Evolutionary conservation across 2,888 invertebrate genomes (phyloP), one percentile per base, ranked within the genome.

Genomic region (Gnatocerus cornutus): DNA sequence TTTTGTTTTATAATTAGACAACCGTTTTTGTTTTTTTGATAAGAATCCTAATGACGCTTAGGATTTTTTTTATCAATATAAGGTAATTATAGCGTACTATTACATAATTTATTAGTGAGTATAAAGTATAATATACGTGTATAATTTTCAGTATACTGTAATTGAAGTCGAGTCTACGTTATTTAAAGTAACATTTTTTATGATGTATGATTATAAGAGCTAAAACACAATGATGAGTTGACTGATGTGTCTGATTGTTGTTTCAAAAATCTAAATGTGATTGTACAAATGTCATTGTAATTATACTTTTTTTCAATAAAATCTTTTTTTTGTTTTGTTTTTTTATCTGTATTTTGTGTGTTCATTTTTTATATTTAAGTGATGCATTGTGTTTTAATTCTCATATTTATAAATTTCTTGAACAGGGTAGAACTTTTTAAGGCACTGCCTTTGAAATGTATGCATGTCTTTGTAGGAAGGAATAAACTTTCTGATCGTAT

Each of bases 401-500:
- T 64, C 12, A 41, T 52, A 53, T 43, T 41, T 53, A 63, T 48
- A 53, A 53, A 45, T 55, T 62, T 53, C 45, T 43, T 59, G 9
- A 68, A 68, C 68, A 68, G 68, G 68, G 68, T 68, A 68, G 68
- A 68, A 68, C 43, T 58, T 56, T 56, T 68, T 63, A 56, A 68
- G 61, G 63, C 63, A 63, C 43, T 65, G 65, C 65, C 65, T 65
- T 65, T 65, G 56, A 65, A 65, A 65, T 63, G 56, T 63, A 63
- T 68, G 68, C 62, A 68, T 68, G 68, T 68, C 62, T 68, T 68
- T 62, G 68, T 68, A 68, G 68, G 58, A 68, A 68, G 43, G 50
- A 68, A 68, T 68, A 68, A 63, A 68, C 48, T 68, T 63, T 68
- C 56, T 68, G 48, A 68, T 33, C 53, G 45, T 53, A 61, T 55